Base-by-base conservation (phyloP, 1,140 invertebrate species). In the Cydia pomonella region DNA sequence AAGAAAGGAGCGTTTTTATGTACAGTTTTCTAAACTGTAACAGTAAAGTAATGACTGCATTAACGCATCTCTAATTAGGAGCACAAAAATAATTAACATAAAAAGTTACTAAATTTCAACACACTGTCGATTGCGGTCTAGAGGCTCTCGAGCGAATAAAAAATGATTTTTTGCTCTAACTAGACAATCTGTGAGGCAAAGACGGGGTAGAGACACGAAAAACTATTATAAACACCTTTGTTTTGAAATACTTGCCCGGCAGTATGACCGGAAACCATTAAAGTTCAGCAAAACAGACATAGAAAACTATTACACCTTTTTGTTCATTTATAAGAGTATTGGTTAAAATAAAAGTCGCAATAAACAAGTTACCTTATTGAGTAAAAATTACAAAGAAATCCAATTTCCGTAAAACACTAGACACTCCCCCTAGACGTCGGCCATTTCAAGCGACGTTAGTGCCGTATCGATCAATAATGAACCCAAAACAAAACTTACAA, bases 401-500 rank as follows among this genome's bases (percentile, higher is more conserved):
- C 76, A 75, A 89, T 85, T 88, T 89, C 84, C 78, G 80, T 81
- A 82, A 89, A 87, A 89, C 88, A 92, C 89, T 91, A 89, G 87
- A 90, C 89, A 92, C 91, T 91, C 89, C 91, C 88, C 87, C 88
- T 91, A 92, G 85, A 91, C 87, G 91, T 91, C 91, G 88, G 91
- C 91, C 91, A 92, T 91, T 92, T 91, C 91, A 88, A 89, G 85
- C 88, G 88, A 90, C 87, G 87, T 88, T 91, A 81, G 81, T 63
- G 81, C 84, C 82, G 82, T 83, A 78, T 76, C 75, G 89, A 92
- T 92, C 90, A 86, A 92, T 92, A 91, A 69, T 69, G 64, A 73
- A 50, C 41, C 41, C 72, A 41, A 53, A 82, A 82, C 80, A 80
- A 87, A 80, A 53, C 44, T 74, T 47, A 21, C 29, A 76, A 76